phyloP scores from a whole-genome alignment of 2,113 vertebrate species.

The Bos taurus region DNA sequence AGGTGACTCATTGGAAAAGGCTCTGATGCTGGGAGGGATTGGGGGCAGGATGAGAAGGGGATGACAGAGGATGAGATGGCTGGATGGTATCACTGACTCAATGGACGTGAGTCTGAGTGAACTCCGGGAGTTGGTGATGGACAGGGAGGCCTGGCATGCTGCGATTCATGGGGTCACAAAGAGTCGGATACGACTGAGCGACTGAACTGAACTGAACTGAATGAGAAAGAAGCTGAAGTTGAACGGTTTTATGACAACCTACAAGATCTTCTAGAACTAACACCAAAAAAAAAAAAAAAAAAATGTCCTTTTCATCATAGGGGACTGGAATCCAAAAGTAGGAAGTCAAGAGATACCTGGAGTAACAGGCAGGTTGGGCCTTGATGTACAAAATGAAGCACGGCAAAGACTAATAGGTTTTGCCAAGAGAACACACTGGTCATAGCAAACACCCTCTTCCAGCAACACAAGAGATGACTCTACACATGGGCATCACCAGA shows the following conservation, averaged over 20 bases:
- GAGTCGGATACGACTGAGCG: too few species aligned
- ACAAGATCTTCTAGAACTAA: not conserved
- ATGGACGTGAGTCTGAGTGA: too few species aligned
- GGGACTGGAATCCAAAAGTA: not conserved
- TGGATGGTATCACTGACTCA: too few species aligned
- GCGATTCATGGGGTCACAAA: too few species aligned
- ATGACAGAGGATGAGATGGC: too few species aligned
- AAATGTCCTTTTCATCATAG: not conserved
- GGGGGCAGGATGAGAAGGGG: too few species aligned
- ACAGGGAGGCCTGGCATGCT: too few species aligned
- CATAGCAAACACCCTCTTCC: not conserved
- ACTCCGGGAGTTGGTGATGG: too few species aligned
- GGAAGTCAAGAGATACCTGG: not conserved
- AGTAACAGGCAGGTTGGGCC: not conserved
- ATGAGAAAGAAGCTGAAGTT: not conserved
- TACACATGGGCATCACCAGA: not conserved
- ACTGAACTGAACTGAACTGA: too few species aligned
- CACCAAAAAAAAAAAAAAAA: not conserved
- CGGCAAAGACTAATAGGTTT: not conserved
- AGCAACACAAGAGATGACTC: not conserved
- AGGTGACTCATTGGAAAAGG: too few species aligned
- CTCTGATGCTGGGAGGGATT: too few species aligned
- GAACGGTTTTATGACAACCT: fast-evolving
- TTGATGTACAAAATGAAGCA: not conserved
- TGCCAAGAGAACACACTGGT: not conserved